phyloP scores from a whole-genome alignment of 2,113 vertebrate species.

The Neomonachus schauinslandi region DNA sequence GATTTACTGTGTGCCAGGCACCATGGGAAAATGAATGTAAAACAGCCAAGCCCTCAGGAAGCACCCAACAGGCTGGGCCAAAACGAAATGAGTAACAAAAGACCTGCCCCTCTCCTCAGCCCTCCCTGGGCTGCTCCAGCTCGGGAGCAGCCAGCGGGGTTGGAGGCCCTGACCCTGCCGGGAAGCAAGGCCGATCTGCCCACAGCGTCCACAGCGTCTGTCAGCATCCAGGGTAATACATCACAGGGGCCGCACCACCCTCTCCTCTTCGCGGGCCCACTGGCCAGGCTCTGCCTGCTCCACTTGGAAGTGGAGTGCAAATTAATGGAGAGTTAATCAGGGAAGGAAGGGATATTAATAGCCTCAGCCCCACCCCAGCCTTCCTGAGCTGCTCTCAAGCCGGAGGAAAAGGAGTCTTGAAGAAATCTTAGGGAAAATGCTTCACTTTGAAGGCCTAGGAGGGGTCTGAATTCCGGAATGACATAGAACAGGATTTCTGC shows the following conservation, averaged over 20 bases:
- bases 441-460: background rate
- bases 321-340: constrained; percentile 88
- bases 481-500: background rate
- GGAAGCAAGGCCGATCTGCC: background rate
- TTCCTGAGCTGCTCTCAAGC: constrained; percentile 47
- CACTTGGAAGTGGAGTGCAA: constrained; percentile 78
- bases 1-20: background rate
- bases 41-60: background rate
- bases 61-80: background rate
- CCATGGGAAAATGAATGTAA: background rate
- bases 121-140: background rate
- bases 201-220: background rate
- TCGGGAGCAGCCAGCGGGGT: background rate
- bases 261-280: constrained; percentile 71
- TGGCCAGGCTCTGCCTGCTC: constrained; percentile 76
- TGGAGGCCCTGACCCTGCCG: background rate
- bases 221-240: constrained; percentile 41
- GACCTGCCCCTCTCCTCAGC: too few species aligned
- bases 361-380: constrained; percentile 66
- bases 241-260: constrained; percentile 57
- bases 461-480: background rate
- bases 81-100: background rate
- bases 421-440: constrained; percentile 38
- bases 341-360: constrained; percentile 87
- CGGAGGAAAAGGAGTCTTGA: constrained; percentile 26